Evolutionary conservation across 2,888 invertebrate genomes (phyloP), one percentile per base, ranked within the genome.

Genomic region (Melitaea athalia): DNA sequence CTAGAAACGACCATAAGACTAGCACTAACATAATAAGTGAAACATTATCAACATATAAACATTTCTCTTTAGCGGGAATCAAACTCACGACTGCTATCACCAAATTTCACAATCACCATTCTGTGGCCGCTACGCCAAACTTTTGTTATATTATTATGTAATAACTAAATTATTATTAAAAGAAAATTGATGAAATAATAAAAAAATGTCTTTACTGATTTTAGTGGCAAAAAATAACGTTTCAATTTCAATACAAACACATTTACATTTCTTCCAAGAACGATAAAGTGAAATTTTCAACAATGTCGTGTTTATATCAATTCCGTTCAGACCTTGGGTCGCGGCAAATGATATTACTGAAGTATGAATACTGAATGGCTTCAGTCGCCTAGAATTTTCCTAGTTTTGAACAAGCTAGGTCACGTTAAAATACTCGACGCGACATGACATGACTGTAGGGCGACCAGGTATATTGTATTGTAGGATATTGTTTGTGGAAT

Each of bases 371-470:
- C 24, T 24, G n/a, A n/a, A n/a, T 15, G 15, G 49, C 15, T 50
- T 15, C 49, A 50, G 49, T 50, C 15, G 45, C 45, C n/a, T 50
- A 50, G 15, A 14, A 15, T 15, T n/a, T 50, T 50, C 15, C 49
- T 47, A 60, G 63, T 64, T 69, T 45, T 59, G 65, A 52, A 61
- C 59, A 64, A 63, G 67, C 65, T 69, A 60, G 72, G 61, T 70
- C 62, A 66, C 68, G 68, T 68, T 67, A 63, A 64, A 67, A 67
- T 63, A 57, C 52, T 50, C 49, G 45, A 45, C 45, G 11, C 10
- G 11, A 45, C 14, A 15, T 62, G 49, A 73, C 73, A 68, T 72
- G 68, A 73, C 68, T 57, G 71, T 67, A 73, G 38, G 10, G 70
- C 61, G 65, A 47, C 65, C 45, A 70, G 50, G 14, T 12, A n/a